phyloP scores from a whole-genome alignment of 2,797 vertebrate genomes.

The Propithecus perrieri region DNA sequence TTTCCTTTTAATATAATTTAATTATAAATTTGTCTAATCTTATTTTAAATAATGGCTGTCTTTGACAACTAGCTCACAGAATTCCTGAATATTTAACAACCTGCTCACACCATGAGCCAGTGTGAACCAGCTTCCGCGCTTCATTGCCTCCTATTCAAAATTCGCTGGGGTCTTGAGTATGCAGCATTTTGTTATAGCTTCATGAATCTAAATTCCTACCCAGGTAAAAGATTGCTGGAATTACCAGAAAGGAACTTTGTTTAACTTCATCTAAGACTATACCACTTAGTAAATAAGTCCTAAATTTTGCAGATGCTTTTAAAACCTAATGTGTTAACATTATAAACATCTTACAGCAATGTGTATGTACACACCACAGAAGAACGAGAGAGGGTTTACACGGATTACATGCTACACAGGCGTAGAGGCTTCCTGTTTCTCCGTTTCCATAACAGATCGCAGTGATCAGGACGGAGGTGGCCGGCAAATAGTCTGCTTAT shows the following conservation, averaged over 20 bases:
- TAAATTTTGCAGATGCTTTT: constrained; percentile 79
- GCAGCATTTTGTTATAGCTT: constrained; percentile 72
- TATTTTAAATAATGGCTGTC: neutral
- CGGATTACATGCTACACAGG: neutral
- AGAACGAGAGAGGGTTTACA: neutral
- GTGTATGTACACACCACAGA: neutral
- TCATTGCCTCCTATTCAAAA: constrained; percentile 64
- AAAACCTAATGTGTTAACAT: constrained; percentile 77
- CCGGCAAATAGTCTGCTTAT: constrained; percentile 18
- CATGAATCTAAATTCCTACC: constrained; percentile 71
- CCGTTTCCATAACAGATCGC: constrained; percentile 39
- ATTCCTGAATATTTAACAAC: neutral
- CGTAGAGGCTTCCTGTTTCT: constrained; percentile 32
- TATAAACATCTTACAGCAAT: constrained; percentile 73
- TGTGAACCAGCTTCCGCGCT: neutral
- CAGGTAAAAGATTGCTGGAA: constrained; percentile 69
- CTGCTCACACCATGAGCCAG: neutral
- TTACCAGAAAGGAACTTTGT: neutral
- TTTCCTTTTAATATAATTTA: constrained; percentile 23
- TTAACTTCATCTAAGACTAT: constrained; percentile 18
- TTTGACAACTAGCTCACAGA: neutral
- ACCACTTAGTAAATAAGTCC: constrained; percentile 73
- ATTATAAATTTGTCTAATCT: neutral
- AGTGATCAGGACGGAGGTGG: neutral
- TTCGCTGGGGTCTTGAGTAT: constrained; percentile 58